Conservation (phyloP, 2,888 invertebrate species). For the Furcula furcula region DNA sequence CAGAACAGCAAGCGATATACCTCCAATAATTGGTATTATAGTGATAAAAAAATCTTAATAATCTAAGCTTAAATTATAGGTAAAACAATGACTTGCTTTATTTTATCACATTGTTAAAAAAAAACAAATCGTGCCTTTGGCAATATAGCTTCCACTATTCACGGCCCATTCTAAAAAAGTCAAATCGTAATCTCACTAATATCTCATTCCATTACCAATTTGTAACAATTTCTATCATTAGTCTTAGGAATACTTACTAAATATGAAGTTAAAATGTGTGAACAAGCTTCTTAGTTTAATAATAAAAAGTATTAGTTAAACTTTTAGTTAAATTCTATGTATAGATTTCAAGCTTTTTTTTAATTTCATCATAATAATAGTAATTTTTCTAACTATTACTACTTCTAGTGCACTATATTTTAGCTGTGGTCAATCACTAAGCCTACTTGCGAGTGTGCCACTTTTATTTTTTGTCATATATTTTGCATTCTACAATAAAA, state of each 20-base stretch:
- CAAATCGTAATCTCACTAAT: constrained; percentile 57
- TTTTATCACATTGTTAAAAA: constrained; percentile 62
- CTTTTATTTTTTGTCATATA: constrained; percentile 30
- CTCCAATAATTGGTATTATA: constrained; percentile 23
- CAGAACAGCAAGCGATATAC: constrained; percentile 35
- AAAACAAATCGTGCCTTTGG: constrained; percentile 71
- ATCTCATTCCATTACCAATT: constrained; percentile 51
- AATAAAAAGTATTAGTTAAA: constrained; percentile 80
- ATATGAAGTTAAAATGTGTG: constrained; percentile 81
- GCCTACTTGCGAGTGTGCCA: constrained; percentile 50
- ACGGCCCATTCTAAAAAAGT: constrained; percentile 45
- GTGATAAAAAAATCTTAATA: constrained; percentile 16
- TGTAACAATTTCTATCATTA: constrained; percentile 50
- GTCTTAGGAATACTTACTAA: constrained; percentile 71
- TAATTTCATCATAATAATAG: constrained; percentile 64
- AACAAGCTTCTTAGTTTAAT: constrained; percentile 79
- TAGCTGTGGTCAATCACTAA: constrained; percentile 78
- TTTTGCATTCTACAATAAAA: constrained; percentile 1
- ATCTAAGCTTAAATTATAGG: constrained; percentile 30
- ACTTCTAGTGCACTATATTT: constrained; percentile 77
- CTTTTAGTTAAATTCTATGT: constrained; percentile 78
- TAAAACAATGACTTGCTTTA: constrained; percentile 34
- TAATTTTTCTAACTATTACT: constrained; percentile 76
- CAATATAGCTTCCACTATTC: constrained; percentile 39
- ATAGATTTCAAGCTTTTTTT: constrained; percentile 77